Evolutionary conservation across 2,888 invertebrate genomes (phyloP).

Genomic region (Caenorhabditis wallacei): DNA sequence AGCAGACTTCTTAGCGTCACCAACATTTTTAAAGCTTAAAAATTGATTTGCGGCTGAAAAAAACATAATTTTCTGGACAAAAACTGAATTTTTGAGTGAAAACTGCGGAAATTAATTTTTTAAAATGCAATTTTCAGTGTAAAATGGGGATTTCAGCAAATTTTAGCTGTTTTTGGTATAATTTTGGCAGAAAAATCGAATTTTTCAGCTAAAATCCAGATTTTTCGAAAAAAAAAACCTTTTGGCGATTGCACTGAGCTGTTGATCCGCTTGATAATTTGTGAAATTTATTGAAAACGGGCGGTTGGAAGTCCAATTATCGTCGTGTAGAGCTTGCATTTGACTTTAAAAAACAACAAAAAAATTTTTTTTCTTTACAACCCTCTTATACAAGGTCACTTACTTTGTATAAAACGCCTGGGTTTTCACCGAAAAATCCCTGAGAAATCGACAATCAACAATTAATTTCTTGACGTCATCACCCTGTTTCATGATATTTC

Average conservation of each 20-base stretch:
- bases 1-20: too few relatives aligned
- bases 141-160: too few relatives aligned
- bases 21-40: too few relatives aligned
- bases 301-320: slow-evolving; percentile 36
- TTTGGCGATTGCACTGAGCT: slow-evolving; percentile 46
- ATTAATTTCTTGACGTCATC: slow-evolving; percentile 66
- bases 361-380: not conserved
- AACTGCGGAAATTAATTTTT: too few relatives aligned
- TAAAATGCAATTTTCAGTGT: too few relatives aligned
- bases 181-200: too few relatives aligned
- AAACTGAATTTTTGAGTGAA: too few relatives aligned
- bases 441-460: slow-evolving; percentile 74
- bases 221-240: slow-evolving; percentile 18
- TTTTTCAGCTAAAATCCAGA: too few relatives aligned
- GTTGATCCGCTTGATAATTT: slow-evolving; percentile 59
- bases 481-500: slow-evolving; percentile 55
- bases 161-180: too few relatives aligned
- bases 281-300: slow-evolving; percentile 48
- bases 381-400: not conserved
- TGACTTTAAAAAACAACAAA: slow-evolving; percentile 25
- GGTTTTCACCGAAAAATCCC: slow-evolving; percentile 58
- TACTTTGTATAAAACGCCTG: slow-evolving; percentile 66
- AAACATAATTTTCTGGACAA: too few relatives aligned
- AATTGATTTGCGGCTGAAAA: too few relatives aligned
- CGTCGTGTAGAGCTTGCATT: slow-evolving; percentile 55